Evolutionary conservation across 2,888 invertebrate species (phyloP).

Genomic region (Clostera curtula): DNA sequence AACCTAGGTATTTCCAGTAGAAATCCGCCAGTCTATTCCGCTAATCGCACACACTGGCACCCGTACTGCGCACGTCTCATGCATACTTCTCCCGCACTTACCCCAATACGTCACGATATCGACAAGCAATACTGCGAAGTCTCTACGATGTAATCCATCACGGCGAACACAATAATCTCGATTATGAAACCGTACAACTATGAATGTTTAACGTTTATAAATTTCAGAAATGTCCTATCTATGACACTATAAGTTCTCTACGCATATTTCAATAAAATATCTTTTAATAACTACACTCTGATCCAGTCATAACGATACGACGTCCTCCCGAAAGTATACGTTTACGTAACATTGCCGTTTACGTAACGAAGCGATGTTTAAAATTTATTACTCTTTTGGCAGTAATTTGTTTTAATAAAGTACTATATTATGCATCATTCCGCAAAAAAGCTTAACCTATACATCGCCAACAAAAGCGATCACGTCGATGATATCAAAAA

Average conservation of each 20-base stretch:
- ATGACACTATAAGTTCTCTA: slow-evolving; percentile 48
- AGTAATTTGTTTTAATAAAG: slow-evolving; percentile 20
- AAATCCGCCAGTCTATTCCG: no score
- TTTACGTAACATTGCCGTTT: slow-evolving; percentile 15
- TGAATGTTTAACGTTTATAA: slow-evolving; percentile 66
- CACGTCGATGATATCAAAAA: slow-evolving; percentile 25
- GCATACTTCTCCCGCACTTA: background rate
- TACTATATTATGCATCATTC: slow-evolving; percentile 36
- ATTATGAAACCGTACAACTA: slow-evolving; percentile 50
- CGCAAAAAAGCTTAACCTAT: slow-evolving; percentile 23
- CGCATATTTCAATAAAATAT: slow-evolving; percentile 33
- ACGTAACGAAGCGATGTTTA: slow-evolving; percentile 21
- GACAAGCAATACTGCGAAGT: slow-evolving; percentile 50
- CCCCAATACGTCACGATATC: slow-evolving; percentile 8
- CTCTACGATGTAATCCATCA: slow-evolving; percentile 26
- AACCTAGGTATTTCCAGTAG: no score
- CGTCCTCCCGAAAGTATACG: slow-evolving; percentile 17
- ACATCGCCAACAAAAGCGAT: slow-evolving; percentile 21
- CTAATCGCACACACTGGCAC: no score
- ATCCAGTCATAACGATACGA: slow-evolving; percentile 37
- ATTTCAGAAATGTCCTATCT: slow-evolving; percentile 72
- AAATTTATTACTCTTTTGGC: slow-evolving; percentile 25
- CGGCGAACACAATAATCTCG: slow-evolving; percentile 23
- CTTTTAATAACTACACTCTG: slow-evolving; percentile 31
- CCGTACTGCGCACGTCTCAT: no score